Percentiles rank a stretch among this genome's conserved stretches.
These are phyloP conservation scores for Molossus alvarezi DNA, from an alignment of 2,797 vertebrate species.

Conservation along the genomic window DNA sequence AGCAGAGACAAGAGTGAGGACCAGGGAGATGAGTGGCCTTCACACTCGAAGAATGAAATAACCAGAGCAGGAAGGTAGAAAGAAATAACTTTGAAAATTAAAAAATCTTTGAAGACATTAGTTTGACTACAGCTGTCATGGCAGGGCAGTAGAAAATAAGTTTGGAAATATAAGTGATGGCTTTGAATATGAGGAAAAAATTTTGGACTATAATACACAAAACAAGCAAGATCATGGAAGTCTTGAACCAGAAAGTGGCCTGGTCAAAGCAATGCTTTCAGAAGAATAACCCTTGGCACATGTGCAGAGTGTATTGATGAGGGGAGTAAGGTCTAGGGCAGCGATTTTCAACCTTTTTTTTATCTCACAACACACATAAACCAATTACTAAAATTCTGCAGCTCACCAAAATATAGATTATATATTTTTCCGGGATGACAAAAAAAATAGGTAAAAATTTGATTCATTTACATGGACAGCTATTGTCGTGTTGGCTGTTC, in stretches of 20 bases:
- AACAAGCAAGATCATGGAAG: neutral
- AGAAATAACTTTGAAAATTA: slow-evolving; percentile 39
- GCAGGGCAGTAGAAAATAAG: neutral
- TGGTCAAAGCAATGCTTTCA: neutral
- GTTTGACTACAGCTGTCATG: neutral
- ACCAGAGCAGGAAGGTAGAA: neutral
- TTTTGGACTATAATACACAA: neutral
- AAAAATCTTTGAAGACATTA: neutral
- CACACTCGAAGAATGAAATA: neutral
- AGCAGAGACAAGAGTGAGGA: neutral
- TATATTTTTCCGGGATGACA: neutral
- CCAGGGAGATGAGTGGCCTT: neutral
- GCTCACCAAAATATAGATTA: neutral
- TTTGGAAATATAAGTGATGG: neutral
- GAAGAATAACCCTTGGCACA: neutral
- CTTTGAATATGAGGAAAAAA: neutral
- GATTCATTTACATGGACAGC: neutral
- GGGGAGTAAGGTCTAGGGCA: neutral
- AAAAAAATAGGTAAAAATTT: neutral
- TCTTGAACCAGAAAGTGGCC: neutral
- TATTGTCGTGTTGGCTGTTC: neutral
- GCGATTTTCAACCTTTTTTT: neutral
- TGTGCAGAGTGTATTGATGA: neutral
- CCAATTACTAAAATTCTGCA: neutral
- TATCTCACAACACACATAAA: neutral